Conservation (phyloP, 2,888 invertebrate species). For the Netelia inedita region DNA sequence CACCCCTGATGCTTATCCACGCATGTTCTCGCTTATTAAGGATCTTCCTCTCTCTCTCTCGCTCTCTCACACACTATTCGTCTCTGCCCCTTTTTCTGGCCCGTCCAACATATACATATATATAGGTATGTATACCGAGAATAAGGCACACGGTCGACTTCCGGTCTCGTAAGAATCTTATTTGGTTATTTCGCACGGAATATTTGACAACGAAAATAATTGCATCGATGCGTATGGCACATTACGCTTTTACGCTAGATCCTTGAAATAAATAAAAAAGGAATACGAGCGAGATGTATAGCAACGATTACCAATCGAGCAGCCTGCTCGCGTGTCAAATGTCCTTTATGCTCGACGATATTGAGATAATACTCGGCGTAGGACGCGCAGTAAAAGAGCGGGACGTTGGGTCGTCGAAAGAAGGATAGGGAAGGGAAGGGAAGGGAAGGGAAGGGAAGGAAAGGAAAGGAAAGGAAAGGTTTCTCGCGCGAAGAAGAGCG, state of each 20-base stretch:
- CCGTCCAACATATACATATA: neutral
- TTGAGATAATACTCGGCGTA: neutral
- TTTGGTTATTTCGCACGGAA: too few relatives aligned
- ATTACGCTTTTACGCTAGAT: neutral
- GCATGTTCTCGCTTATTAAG: slow-evolving; percentile 79
- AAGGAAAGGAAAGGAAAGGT: slow-evolving; percentile 55
- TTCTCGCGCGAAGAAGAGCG: slow-evolving; percentile 69
- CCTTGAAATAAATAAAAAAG: neutral
- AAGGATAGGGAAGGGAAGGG: slow-evolving; percentile 10
- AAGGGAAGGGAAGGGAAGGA: neutral
- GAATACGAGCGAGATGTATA: neutral
- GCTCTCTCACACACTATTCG: slow-evolving; percentile 21
- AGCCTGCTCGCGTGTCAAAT: neutral
- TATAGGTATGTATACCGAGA: too few relatives aligned
- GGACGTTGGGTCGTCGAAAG: neutral
- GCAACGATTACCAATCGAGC: neutral
- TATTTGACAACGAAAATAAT: slow-evolving; percentile 12
- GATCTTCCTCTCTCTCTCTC: slow-evolving; percentile 46
- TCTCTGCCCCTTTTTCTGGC: slow-evolving; percentile 17
- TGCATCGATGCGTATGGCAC: slow-evolving; percentile 42
- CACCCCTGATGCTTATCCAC: slow-evolving; percentile 75
- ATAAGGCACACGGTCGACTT: slow-evolving; percentile 41
- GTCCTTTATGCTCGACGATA: neutral
- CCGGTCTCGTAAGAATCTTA: slow-evolving; percentile 33
- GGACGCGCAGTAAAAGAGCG: neutral